Evolutionary conservation across 2,888 invertebrate species (phyloP).

Genomic region (Ectemnius continuus): DNA sequence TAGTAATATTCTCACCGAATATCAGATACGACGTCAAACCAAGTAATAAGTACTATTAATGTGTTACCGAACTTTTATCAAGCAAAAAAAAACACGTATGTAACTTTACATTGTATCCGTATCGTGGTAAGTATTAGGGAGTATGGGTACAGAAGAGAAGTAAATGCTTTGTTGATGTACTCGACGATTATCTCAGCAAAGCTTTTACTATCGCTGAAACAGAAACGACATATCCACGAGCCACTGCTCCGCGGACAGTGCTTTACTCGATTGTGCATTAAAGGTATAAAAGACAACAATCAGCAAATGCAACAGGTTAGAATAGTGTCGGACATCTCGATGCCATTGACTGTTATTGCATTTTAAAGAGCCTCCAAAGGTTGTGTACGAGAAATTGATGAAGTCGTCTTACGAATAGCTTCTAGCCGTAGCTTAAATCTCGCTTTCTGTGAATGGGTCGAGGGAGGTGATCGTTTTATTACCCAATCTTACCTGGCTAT

Average conservation of each 20-base stretch:
- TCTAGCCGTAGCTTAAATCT: neutral
- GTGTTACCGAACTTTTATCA: conserved; percentile 59
- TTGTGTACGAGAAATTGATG: too few species aligned
- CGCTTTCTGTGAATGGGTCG: neutral
- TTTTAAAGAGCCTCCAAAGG: too few species aligned
- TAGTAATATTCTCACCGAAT: conserved; percentile 61
- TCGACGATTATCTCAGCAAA: conserved; percentile 18
- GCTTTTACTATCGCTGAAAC: conserved; percentile 32
- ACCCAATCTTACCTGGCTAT: too few species aligned
- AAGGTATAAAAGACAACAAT: conserved; percentile 15
- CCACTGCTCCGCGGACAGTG: conserved; percentile 34
- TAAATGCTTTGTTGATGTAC: conserved; percentile 38
- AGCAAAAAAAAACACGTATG: conserved; percentile 54
- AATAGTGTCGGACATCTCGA: neutral
- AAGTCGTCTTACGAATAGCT: too few species aligned
- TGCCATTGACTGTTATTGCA: too few species aligned
- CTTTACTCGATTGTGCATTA: conserved; percentile 8
- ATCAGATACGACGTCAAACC: conserved; percentile 57
- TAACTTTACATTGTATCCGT: conserved; percentile 59
- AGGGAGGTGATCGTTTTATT: too few species aligned
- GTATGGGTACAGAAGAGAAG: conserved; percentile 38
- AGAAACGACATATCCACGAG: conserved; percentile 53
- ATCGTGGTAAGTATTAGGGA: conserved; percentile 65
- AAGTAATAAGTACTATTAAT: conserved; percentile 60
- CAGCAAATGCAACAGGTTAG: conserved; percentile 16